Evolutionary conservation across 2,888 invertebrate species (phyloP).

Genomic region (Eumacrocentrus americanus): DNA sequence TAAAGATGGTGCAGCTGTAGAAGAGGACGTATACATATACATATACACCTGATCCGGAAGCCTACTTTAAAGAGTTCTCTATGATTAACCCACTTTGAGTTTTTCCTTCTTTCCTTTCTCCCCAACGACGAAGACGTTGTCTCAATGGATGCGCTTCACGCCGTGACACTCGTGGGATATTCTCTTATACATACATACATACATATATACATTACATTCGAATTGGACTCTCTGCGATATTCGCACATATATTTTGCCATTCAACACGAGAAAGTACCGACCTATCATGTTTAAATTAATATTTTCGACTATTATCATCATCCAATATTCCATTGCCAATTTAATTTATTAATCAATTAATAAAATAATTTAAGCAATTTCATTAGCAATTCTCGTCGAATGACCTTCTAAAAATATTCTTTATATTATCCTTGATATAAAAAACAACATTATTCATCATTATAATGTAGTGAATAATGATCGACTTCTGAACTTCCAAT

Average conservation of each 20-base stretch:
- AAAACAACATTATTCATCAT: background rate
- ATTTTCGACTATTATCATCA: too few species aligned
- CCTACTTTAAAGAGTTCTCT: conserved; percentile 41
- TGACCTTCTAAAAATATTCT: too few species aligned
- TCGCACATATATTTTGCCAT: conserved; percentile 1
- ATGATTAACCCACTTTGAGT: conserved; percentile 46
- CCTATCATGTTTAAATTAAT: too few species aligned
- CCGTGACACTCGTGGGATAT: conserved; percentile 26
- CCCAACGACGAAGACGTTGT: too few species aligned
- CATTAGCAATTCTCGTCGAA: too few species aligned
- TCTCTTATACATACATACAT: conserved; percentile 11
- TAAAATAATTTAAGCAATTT: too few species aligned
- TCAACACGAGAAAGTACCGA: background rate
- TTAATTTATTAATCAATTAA: too few species aligned
- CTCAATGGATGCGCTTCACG: conserved; percentile 18
- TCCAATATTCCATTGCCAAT: too few species aligned
- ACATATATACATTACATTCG: background rate
- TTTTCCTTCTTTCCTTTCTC: conserved; percentile 30
- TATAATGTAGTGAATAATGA: background rate
- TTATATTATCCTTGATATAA: too few species aligned
- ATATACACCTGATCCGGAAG: conserved; percentile 28
- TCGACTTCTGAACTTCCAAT: background rate
- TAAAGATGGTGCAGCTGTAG: conserved; percentile 9
- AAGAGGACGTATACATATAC: too few species aligned
- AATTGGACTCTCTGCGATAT: background rate